Base-by-base conservation (phyloP, 2,888 invertebrate species). In the Nomada hirtipes region DNA sequence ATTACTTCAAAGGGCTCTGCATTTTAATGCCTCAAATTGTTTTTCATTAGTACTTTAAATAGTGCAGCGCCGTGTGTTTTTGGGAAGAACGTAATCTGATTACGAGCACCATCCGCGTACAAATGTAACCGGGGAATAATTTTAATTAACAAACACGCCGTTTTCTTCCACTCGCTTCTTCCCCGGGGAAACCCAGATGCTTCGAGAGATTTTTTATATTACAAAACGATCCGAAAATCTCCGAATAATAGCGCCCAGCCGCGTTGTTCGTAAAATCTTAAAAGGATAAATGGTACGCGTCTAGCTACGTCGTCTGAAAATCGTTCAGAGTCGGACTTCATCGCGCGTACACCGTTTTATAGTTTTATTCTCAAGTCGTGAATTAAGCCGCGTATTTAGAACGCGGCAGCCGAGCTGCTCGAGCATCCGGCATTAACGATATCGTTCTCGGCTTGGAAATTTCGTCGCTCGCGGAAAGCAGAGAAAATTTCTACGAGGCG, bases 1-100 rank as follows among this genome's bases (percentile, higher is more conserved):
- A 80, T 78, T 80, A 65, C 60, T 72, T 78, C 67, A 78, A 65
- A 78, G 47, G 53, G 47, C 23, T 59, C 61, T 61, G 71, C 36
- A 23, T 55, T 78, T 68, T 52, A 67, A 67, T 26, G 67, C 61
- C 50, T 55, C 47, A 61, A 78, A 65, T 78, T 70, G 47, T 57
- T 50, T 47, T 47, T 20, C 78, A 36, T 59, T 60, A 65, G 26
- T 36, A 47, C 36, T 59, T 64, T 60, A n/a, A 77, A 60, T 42
- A 50, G 18, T 44, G 26, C 7, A 20, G 23, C 29, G 52, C 59
- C 36, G 36, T 44, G 36, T 18, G 36, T 36, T 65, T 26, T 20
- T 9, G 20, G 36, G 11, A 29, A 2, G 42, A 47, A 29, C 47
- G 10, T 67, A 77, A 77, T 67, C 61, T 47, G 59, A 60, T 75